phyloP scores from a whole-genome alignment of 2,113 vertebrate genomes.

The Nipponia nippon region DNA sequence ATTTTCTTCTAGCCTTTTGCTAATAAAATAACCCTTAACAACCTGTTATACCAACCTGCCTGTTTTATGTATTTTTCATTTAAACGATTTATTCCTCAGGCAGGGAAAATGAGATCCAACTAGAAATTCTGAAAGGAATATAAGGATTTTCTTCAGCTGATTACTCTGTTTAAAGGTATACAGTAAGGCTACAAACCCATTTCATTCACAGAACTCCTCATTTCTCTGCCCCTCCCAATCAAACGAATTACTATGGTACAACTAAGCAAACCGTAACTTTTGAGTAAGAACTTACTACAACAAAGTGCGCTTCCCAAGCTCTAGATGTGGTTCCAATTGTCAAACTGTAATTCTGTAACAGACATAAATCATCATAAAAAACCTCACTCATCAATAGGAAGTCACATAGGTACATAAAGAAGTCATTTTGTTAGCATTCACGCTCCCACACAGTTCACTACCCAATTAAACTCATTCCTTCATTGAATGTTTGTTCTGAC shows the following conservation, averaged over 20 bases:
- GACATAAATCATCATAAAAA: slow-evolving; percentile 18
- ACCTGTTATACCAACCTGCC: not conserved
- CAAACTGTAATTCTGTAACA: slow-evolving; percentile 9
- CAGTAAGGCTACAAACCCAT: not conserved
- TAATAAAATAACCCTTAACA: not conserved
- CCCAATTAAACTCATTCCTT: not conserved
- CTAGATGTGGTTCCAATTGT: not conserved
- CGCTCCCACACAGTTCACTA: not conserved
- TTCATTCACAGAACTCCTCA: not conserved
- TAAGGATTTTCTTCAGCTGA: not conserved
- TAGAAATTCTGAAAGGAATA: not conserved
- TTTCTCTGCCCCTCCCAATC: not conserved
- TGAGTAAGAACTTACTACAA: not conserved
- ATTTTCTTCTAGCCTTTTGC: not conserved
- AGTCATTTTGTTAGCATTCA: not conserved
- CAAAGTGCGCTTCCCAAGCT: not conserved
- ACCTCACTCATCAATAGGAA: not conserved
- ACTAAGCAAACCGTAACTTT: not conserved
- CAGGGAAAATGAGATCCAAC: not conserved
- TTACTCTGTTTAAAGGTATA: not conserved
- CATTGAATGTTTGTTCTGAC: not conserved
- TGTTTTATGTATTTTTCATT: not conserved
- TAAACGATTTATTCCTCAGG: not conserved
- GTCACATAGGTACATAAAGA: not conserved
- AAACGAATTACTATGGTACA: not conserved